Base-by-base conservation (phyloP, 2,113 vertebrate species). In the Ammodytes dubius region DNA sequence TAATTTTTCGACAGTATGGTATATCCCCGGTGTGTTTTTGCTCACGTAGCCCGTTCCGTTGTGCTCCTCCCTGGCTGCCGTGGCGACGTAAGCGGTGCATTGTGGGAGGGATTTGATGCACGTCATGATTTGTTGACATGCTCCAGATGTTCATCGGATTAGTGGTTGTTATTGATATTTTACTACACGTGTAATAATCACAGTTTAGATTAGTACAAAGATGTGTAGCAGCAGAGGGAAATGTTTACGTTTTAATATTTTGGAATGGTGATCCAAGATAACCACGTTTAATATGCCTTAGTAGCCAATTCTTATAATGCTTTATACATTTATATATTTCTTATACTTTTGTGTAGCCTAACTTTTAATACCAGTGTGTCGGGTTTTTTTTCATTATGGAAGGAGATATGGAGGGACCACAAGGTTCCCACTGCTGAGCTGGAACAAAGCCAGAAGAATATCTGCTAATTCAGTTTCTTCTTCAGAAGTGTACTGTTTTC, bases 81-180 rank as follows among this genome's bases (percentile, higher is more conserved):
- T 7, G 13, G n/a, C 12, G 43, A 47, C 7, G 12, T 5, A 5
- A 27, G 78, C 79, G 46, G 39, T 76, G 92, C 89, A 86, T 86
- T 79, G 54, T 90, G 91, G 95, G 94, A 72, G 77, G 65, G 9
- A 17, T 35, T 12, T 68, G 45, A 65, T 11, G 2, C 49, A 74
- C 87, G 88, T 92, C 91, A 88, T 4, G 5, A 39, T 89, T 94
- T 94, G 93, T 93, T 93, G 90, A 93, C 83, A 83, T 70, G 60
- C 8, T 4, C 35, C 40, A 11, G 19, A 35, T 14, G 42, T 42
- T 50, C 8, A 46, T 17, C 50, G 9, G 27, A 12, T 73, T 74
- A 65, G 7, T 6, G 11, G 7, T 71, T 57, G 15, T 53, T n/a
- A 39, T 49, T 0, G n/a, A 9, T 15, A 46, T 52, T 70, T 50